Evolutionary conservation across 2,888 invertebrate genomes (phyloP), one percentile per base, ranked within the genome.

Genomic region (Phaedon cochleariae): DNA sequence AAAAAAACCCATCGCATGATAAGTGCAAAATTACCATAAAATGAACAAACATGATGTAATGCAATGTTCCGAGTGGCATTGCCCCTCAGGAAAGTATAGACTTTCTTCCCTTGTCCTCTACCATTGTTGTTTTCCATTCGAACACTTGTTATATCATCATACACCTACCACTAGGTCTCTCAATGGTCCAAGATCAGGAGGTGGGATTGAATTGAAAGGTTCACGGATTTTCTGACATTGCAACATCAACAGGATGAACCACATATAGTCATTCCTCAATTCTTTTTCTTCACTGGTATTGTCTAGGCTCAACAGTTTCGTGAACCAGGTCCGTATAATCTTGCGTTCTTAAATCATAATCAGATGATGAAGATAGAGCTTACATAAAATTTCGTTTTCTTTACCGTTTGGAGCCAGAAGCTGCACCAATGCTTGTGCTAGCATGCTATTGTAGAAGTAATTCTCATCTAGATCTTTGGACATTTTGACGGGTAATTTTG

Each of bases 251-350:
- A 85, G 74, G 59, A 85, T 76, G 59, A 85, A 83, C 83, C 84
- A 83, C 80, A 84, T 84, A 67, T 84, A 85, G 45, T 85, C 84
- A 68, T 84, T 84, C 58, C 85, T 72, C 2, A 77, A 77, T 64
- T 73, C 72, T 29, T 70, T 69, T 61, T 81, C 76, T 34, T 80
- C 79, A 1, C 74, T 66, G 6, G 72, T 77, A 12, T 75, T 77
- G 2, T 76, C 77, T 65, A 84, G 73, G 20, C 77, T 75, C 37
- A 80, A 74, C 15, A 85, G 71, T 74, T 79, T 82, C 48, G 81
- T 77, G 65, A 85, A 75, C 85, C 85, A 85, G 18, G 74, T 62
- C 57, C 79, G 75, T 26, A 84, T 78, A 15, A 73, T 62, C 17
- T 71, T 62, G 4, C 79, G 70, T 65, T 80, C 81, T 80, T 61